phyloP scores from a whole-genome alignment of 2,888 invertebrate genomes.

The Scaptomyza parva region DNA sequence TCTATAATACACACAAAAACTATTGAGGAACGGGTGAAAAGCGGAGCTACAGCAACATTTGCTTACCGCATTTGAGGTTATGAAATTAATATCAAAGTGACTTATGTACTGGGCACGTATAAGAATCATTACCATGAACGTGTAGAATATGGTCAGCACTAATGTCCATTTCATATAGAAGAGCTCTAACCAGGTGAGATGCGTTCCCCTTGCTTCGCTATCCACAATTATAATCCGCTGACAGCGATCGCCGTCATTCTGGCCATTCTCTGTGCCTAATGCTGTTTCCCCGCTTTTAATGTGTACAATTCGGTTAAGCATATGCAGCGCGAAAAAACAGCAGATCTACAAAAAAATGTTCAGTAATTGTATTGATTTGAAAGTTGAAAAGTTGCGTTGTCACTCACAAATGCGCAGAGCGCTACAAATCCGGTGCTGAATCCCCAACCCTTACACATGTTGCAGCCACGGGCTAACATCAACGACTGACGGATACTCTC shows the following conservation, averaged over 20 bases:
- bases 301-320: slow-evolving; percentile 57
- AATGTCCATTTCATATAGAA: slow-evolving; percentile 60
- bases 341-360: slow-evolving; percentile 37
- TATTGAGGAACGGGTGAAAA: neutral
- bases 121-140: slow-evolving; percentile 49
- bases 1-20: slow-evolving; percentile 23
- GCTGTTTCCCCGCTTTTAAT: slow-evolving; percentile 22
- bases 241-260: slow-evolving; percentile 24
- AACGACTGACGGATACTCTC: slow-evolving; percentile 27
- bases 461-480: slow-evolving; percentile 22
- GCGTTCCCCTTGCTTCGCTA: slow-evolving; percentile 1
- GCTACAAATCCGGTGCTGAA: slow-evolving; percentile 47
- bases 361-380: neutral
- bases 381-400: neutral
- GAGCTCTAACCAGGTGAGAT: slow-evolving; percentile 56
- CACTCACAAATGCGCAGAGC: slow-evolving; percentile 59
- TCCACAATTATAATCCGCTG: slow-evolving; percentile 31
- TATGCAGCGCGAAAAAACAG: slow-evolving; percentile 53
- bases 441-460: slow-evolving; percentile 56
- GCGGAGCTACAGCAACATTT: neutral
- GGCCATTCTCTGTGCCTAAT: neutral
- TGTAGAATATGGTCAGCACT: slow-evolving; percentile 53
- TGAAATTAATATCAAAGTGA: slow-evolving; percentile 52
- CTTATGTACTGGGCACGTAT: slow-evolving; percentile 61
- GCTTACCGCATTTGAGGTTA: slow-evolving; percentile 58